phyloP scores from a whole-genome alignment of 2,888 invertebrate genomes.

The Meteorus colon region DNA sequence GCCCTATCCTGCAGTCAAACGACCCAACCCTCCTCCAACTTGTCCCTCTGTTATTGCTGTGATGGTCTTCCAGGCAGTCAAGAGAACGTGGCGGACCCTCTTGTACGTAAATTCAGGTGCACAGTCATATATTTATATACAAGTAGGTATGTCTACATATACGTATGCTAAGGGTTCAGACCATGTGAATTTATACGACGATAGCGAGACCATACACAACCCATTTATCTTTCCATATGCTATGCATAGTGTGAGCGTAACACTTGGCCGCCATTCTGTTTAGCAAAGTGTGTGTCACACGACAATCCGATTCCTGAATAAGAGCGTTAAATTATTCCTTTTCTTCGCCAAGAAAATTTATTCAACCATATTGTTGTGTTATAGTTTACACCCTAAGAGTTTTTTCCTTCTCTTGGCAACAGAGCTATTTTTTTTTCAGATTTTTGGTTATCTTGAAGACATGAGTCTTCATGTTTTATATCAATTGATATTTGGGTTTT shows the following conservation, averaged over 20 bases:
- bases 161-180: constrained; percentile 13
- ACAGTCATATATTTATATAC: constrained; percentile 5
- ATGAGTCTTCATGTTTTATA: not conserved
- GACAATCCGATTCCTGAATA: not conserved
- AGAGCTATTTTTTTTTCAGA: not conserved
- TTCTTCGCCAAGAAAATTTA: not conserved
- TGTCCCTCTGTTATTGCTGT: constrained; percentile 23
- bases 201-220: constrained; percentile 18
- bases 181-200: constrained; percentile 32
- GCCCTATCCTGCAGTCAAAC: constrained; percentile 17
- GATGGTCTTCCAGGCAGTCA: constrained; percentile 16
- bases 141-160: too few relatives aligned
- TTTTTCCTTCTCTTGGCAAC: too few relatives aligned
- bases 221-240: constrained; percentile 15
- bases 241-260: constrained; percentile 1
- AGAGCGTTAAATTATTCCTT: not conserved
- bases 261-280: constrained; percentile 15
- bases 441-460: not conserved
- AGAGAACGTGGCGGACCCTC: constrained; percentile 40
- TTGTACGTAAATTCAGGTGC: constrained; percentile 52
- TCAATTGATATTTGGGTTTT: not conserved
- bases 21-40: constrained; percentile 25
- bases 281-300: constrained; percentile 13
- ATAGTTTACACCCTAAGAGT: too few relatives aligned
- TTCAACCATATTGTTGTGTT: too few relatives aligned